Percentiles rank a stretch among this genome's conserved stretches.
phyloP scores from a whole-genome alignment of 2,888 invertebrate genomes.

The Vandiemenella viatica region DNA sequence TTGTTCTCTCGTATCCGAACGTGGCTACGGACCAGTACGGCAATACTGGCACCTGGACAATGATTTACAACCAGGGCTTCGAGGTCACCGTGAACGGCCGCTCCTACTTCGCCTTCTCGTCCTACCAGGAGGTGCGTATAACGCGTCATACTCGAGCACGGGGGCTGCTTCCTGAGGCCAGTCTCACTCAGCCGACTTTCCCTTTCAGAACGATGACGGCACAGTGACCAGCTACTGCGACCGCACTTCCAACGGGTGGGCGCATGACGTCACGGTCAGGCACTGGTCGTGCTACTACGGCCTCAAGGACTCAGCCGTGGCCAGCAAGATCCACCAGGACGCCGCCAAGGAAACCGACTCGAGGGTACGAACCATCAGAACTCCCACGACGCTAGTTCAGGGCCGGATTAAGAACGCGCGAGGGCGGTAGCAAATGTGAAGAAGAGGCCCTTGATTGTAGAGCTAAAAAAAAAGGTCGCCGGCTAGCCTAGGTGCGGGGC shows the following conservation, averaged over 20 bases:
- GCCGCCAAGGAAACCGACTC: too few relatives aligned
- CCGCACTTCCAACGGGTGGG: conserved; percentile 29
- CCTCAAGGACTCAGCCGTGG: conserved; percentile 15
- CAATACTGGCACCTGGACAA: conserved; percentile 33
- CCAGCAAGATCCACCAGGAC: conserved; percentile 13
- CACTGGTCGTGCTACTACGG: conserved; percentile 33
- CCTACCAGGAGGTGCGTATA: conserved; percentile 22
- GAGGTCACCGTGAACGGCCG: too few relatives aligned
- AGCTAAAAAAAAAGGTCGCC: too few relatives aligned
- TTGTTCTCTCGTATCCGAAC: conserved; percentile 29
- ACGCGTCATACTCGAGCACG: too few relatives aligned
- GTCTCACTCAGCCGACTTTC: too few relatives aligned
- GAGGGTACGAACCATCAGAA: too few relatives aligned
- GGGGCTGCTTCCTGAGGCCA: too few relatives aligned
- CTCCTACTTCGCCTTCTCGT: conserved; percentile 32
- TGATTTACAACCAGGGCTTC: conserved; percentile 37
- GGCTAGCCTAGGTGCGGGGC: too few relatives aligned
- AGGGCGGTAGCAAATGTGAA: too few relatives aligned
- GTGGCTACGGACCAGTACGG: conserved; percentile 29
- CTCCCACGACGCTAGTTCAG: too few relatives aligned
- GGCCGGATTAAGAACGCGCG: too few relatives aligned
- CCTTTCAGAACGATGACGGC: conserved; percentile 14
- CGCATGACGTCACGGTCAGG: conserved; percentile 28
- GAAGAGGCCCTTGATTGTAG: too few relatives aligned
- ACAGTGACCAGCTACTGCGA: conserved; percentile 28